A percentile compares a stretch with the other conserved stretches of the same genome.
Evolutionary conservation across 2,113 vertebrate genomes (phyloP).

Genomic region (Canis aureus): DNA sequence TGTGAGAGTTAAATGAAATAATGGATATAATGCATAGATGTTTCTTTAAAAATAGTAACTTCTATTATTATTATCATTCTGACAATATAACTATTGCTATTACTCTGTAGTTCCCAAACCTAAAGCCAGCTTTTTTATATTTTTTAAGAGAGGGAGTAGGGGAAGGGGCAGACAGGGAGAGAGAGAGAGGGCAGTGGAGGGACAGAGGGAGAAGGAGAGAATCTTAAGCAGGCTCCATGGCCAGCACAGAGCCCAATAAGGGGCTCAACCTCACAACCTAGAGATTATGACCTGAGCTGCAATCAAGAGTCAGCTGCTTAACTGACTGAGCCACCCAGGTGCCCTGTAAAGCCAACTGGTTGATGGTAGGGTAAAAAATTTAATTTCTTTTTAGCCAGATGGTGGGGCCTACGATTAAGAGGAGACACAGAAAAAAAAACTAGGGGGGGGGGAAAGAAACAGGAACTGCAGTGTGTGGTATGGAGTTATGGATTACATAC

Average conservation of each 20-base stretch:
- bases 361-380: too few relatives aligned
- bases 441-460: not conserved
- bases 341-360: not conserved
- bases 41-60: constrained; percentile 57
- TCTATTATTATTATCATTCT: not conserved
- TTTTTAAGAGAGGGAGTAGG: not conserved
- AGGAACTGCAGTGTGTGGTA: not conserved
- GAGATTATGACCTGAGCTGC: not conserved
- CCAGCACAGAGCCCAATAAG: not conserved
- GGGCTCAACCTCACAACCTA: not conserved
- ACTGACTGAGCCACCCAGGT: not conserved
- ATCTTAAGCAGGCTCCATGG: not conserved
- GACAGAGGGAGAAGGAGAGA: not conserved
- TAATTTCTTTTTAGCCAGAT: not conserved
- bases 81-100: not conserved
- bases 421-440: not conserved
- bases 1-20: constrained; percentile 67
- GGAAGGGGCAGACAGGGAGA: not conserved
- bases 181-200: not conserved
- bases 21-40: not conserved
- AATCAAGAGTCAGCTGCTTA: not conserved
- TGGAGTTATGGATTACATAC: not conserved
- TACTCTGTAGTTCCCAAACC: constrained; percentile 14
- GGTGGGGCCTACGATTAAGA: not conserved
- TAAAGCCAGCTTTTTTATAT: not conserved